Percentiles rank a stretch among this genome's conserved stretches.
phyloP scores from a whole-genome alignment of 2,888 invertebrate genomes.

The Hypsopygia costalis region DNA sequence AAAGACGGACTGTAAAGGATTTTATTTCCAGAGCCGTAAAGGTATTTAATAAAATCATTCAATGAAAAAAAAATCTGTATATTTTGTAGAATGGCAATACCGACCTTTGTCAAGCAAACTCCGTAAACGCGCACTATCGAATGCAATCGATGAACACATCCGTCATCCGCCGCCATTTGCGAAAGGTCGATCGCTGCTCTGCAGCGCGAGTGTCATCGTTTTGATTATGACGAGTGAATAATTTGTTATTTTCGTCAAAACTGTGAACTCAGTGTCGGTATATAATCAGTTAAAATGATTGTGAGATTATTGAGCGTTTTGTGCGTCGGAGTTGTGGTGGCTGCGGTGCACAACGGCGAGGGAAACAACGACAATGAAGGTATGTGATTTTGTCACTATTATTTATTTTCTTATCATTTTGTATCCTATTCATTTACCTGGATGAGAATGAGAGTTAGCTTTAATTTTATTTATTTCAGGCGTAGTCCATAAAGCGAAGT shows the following conservation, averaged over 20 bases:
- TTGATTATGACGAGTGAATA: slow-evolving; percentile 73
- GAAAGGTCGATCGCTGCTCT: slow-evolving; percentile 68
- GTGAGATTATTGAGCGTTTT: slow-evolving; percentile 76
- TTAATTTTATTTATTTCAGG: no score
- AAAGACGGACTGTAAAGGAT: no score
- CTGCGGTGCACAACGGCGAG: slow-evolving; percentile 64
- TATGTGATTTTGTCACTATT: slow-evolving; percentile 45
- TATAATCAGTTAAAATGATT: slow-evolving; percentile 73
- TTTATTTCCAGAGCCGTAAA: no score
- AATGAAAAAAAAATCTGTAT: no score
- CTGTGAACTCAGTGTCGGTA: slow-evolving; percentile 67
- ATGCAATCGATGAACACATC: slow-evolving; percentile 78
- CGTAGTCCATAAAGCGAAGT: background rate
- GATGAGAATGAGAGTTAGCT: background rate
- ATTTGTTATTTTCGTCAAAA: slow-evolving; percentile 63
- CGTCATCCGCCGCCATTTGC: slow-evolving; percentile 81
- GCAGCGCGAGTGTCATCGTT: slow-evolving; percentile 70
- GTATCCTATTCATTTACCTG: slow-evolving; percentile 10
- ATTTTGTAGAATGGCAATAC: no score
- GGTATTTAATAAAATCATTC: no score
- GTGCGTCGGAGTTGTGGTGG: slow-evolving; percentile 73
- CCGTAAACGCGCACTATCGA: slow-evolving; percentile 52
- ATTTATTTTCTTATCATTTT: slow-evolving; percentile 52
- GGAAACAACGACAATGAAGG: slow-evolving; percentile 79
- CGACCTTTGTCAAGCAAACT: no score